A percentile compares a stretch with the other conserved stretches of the same genome.
Evolutionary conservation across 1,140 invertebrate genomes (phyloP).

Genomic region (Drosophila guanche): DNA sequence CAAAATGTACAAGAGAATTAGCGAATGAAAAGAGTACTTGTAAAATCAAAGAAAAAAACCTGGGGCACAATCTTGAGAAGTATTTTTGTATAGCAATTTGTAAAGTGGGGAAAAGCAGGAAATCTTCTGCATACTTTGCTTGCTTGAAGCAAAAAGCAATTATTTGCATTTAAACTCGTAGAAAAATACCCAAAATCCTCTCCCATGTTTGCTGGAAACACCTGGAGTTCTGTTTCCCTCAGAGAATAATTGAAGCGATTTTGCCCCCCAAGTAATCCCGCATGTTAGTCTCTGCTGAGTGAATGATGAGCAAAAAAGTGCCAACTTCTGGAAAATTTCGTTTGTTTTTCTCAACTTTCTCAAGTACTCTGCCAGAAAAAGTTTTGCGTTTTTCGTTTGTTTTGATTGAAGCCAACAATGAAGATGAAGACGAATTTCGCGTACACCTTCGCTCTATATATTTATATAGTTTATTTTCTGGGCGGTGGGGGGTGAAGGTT

Average conservation of each 20-base stretch:
- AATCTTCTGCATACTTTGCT: constrained; percentile 10
- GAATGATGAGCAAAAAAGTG: constrained; percentile 33
- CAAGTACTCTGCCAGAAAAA: constrained; percentile 23
- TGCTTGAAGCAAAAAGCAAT: constrained; percentile 12
- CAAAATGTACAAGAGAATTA: constrained; percentile 49
- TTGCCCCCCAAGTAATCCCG: constrained; percentile 21
- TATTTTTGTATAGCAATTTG: constrained; percentile 10
- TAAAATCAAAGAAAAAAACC: constrained; percentile 23
- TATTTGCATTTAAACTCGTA: constrained; percentile 28
- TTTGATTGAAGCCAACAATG: constrained; percentile 12
- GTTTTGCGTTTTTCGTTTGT: constrained; percentile 30
- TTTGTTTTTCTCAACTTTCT: constrained; percentile 26
- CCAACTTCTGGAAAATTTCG: constrained; percentile 11
- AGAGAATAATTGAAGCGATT: constrained; percentile 16
- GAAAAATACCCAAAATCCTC: constrained; percentile 4
- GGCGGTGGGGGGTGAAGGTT: neutral
- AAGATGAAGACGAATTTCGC: constrained; percentile 2
- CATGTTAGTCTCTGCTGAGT: constrained; percentile 8
- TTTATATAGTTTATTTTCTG: constrained; percentile 3
- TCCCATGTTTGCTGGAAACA: constrained; percentile 2
- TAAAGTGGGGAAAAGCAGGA: constrained; percentile 12
- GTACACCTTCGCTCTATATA: constrained; percentile 11
- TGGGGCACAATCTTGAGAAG: constrained; percentile 4
- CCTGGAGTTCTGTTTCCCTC: neutral
- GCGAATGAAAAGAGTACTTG: constrained; percentile 20